Evolutionary conservation across 2,113 vertebrate species (phyloP), one percentile per base, ranked within the genome.

Genomic region (Bucco capensis): DNA sequence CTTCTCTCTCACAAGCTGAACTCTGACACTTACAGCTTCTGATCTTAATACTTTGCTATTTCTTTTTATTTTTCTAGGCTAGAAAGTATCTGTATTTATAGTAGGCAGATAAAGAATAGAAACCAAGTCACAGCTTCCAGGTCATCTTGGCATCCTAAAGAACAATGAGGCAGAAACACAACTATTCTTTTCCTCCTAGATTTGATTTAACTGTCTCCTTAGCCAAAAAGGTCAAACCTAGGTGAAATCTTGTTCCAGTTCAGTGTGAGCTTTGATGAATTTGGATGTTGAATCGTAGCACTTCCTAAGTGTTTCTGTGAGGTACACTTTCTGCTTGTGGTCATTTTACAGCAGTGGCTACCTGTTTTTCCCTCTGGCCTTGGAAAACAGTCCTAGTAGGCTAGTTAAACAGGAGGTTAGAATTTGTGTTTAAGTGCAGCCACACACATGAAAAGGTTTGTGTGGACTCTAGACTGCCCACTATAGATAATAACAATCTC

Each of bases 231-330:
- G 30, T 49, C 30, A 84, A 78, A 79, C 16, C 15, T 40, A 25
- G 12, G 17, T 46, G 24, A 24, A 47, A 40, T 3, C 30, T 18
- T 49, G 3, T 19, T 75, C 31, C 35, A 28, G 19, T 71, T 28
- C 44, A 25, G 14, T 12, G 33, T 50, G 70, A 83, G 57, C 14
- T 83, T 74, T 66, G 46, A 19, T 54, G 13, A 6, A 37, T 80
- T 56, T 3, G 6, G 49, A 28, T 51, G 53, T 19, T 1, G 1
- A 74, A 54, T 72, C 3, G 1, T 13, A 37, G 44, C 6, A 1
- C 28, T 66, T 92, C 49, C 69, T 69, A 0, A 10, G 44, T 2
- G 16, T 57, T 42, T 58, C 35, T 58, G 35, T 0, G 1, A 49
- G 77, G 35, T 31, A 53, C 0, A 0, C 38, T 56, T 85, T 70